Base-by-base conservation (phyloP, 1,140 invertebrate species). In the Aphelinus atriplicis region DNA sequence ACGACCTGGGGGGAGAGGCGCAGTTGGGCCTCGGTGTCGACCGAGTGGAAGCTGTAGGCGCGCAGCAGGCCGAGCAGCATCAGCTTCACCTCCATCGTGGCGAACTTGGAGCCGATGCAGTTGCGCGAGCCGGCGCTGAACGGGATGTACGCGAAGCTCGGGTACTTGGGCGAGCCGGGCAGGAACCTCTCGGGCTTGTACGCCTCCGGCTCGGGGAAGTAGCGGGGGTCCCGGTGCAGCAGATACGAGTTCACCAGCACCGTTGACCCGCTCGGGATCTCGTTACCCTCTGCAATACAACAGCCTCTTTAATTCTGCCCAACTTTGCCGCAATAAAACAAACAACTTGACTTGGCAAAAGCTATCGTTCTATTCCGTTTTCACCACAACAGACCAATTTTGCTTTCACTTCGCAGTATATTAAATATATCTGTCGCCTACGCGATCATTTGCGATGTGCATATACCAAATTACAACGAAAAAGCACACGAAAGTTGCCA, bases 121-220 rank as follows among this genome's bases (percentile, higher is more conserved):
- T 91, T 91, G 7, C 90, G 84, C 4, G 87, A 86, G 7, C 91
- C 91, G 5, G 90, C 90, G 55, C 90, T 90, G 78, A 92, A 92
- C 0, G 91, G 91, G 2, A 92, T 85, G 77, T 87, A 91, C 0
- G 89, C 80, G 76, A 87, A 92, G 7, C 88, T 66, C 0, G 82
- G 90, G 72, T 89, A 84, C 42, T 90, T 83, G 1, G 80, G 78
- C 2, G 81, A 82, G 26, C 82, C 75, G 2, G 89, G 86, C 1
- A 90, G 77, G 78, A 93, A 93, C 66, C 91, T 84, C 61, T 93
- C 90, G 0, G 92, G 92, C 79, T 89, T 84, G 80, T 90, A 93
- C 1, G 76, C 75, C 7, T 92, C 89, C 1, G 92, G 92, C 43
- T 93, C 86, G 4, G 91, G 88, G 79, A 90, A 93, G 61, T 86